A percentile compares a stretch with the other conserved stretches of the same genome.
Evolutionary conservation across 1,140 invertebrate species (phyloP).

Genomic region (Panagrolaimus sp.): DNA sequence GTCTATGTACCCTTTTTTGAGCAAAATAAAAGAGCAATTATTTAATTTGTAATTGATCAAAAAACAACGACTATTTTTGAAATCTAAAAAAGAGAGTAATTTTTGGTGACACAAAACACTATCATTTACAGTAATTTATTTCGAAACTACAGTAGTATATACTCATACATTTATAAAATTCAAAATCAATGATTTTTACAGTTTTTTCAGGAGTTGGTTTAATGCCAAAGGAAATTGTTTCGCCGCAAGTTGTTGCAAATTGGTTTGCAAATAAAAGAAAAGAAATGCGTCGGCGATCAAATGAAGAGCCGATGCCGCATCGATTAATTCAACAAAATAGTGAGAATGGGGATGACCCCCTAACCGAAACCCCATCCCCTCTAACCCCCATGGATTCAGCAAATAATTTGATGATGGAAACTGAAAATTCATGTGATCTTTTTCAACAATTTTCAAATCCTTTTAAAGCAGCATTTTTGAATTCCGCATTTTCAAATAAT

Average conservation of each 20-base stretch:
- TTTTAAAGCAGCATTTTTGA: too few species aligned
- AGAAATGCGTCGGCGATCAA: constrained; percentile 47
- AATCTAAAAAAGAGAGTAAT: too few species aligned
- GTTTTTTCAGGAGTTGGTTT: constrained; percentile 45
- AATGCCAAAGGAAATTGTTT: constrained; percentile 59
- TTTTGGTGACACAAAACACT: too few species aligned
- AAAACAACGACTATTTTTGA: background rate
- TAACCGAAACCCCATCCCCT: background rate
- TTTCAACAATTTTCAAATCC: too few species aligned
- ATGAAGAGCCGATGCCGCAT: constrained; percentile 23
- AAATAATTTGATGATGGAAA: background rate
- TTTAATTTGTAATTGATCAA: background rate
- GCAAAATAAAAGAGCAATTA: background rate
- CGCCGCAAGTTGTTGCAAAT: constrained; percentile 56
- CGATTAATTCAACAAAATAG: background rate
- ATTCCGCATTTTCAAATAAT: too few species aligned
- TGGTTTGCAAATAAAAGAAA: constrained; percentile 60
- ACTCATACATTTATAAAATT: too few species aligned
- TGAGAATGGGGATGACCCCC: background rate
- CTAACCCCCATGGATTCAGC: constrained; percentile 1
- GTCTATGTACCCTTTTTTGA: too few species aligned
- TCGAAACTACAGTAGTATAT: too few species aligned
- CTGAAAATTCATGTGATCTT: too few species aligned
- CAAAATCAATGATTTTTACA: background rate
- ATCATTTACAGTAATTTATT: too few species aligned